A percentile compares a stretch with the other conserved stretches of the same genome.
Evolutionary conservation across 2,888 invertebrate species (phyloP).

Genomic region (Opisthograptis luteolata): DNA sequence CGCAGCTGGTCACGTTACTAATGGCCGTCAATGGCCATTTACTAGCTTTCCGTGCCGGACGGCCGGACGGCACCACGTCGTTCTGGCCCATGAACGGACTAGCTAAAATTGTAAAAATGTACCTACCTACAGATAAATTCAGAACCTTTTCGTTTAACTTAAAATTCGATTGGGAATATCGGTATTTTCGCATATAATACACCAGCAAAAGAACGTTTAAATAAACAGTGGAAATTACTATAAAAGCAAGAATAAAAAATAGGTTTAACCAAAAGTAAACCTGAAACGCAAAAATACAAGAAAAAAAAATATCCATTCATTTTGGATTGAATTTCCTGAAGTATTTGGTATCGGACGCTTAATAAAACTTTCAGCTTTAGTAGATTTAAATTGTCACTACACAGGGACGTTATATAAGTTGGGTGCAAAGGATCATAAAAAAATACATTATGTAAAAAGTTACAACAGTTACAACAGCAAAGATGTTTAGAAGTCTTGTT

Average conservation of each 20-base stretch:
- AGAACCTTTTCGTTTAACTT: too few species aligned
- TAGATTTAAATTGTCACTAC: constrained; percentile 55
- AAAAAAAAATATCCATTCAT: constrained; percentile 23
- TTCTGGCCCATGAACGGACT: constrained; percentile 16
- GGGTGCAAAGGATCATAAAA: constrained; percentile 30
- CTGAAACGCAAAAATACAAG: constrained; percentile 6
- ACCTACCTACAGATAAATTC: neutral
- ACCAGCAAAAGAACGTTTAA: neutral
- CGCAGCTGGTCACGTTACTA: constrained; percentile 41
- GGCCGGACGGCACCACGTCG: constrained; percentile 7
- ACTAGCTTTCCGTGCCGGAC: constrained; percentile 35
- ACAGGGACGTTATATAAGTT: constrained; percentile 29
- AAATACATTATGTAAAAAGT: too few species aligned
- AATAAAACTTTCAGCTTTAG: constrained; percentile 60
- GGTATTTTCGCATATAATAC: too few species aligned
- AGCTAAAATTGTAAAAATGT: constrained; percentile 15
- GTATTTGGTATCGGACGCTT: constrained; percentile 46
- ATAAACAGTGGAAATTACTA: neutral
- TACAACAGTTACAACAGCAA: too few species aligned
- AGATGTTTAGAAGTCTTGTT: too few species aligned
- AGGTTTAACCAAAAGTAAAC: constrained; percentile 3
- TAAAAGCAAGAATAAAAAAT: neutral
- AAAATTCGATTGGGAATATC: too few species aligned
- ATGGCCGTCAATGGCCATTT: constrained; percentile 44
- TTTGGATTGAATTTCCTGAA: constrained; percentile 48